These are phyloP conservation scores for Petrosia ficiformis DNA, from an alignment of 37 sponge, comb jelly and placozoan genomes.

Conservation along the genomic window DNA sequence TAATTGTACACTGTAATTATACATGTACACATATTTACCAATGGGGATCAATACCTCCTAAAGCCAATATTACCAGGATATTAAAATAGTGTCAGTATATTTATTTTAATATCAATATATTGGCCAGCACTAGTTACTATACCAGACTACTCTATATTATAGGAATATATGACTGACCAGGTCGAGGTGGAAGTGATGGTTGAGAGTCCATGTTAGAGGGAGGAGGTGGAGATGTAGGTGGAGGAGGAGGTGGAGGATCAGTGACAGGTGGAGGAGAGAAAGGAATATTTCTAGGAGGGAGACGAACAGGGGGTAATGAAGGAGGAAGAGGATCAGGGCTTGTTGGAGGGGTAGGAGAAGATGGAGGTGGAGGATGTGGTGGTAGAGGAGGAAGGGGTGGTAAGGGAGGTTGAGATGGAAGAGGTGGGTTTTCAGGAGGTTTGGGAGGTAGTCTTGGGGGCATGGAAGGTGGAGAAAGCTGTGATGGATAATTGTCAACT, in stretches of 20 bases:
- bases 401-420: not conserved
- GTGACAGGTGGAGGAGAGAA: slow-evolving; percentile 9
- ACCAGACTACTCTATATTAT: not conserved
- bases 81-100: no score
- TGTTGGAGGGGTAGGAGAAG: no score
- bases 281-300: not conserved
- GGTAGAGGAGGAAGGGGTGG: no score
- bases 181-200: not conserved
- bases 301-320: not conserved
- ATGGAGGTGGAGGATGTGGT: not conserved
- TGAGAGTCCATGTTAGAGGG: slow-evolving; percentile 21
- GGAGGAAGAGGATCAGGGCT: slow-evolving; percentile 14
- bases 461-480: not conserved
- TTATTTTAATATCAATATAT: no score
- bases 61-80: no score
- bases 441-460: not conserved
- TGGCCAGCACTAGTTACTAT: no score
- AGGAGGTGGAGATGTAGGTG: not conserved
- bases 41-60: no score
- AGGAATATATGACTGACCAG: not conserved
- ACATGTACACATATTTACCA: no score
- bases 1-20: no score
- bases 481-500: not conserved
- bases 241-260: not conserved
- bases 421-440: not conserved